These are phyloP conservation scores for Dinoponera quadriceps DNA, from an alignment of 1,140 invertebrate species.

Conservation along the genomic window DNA sequence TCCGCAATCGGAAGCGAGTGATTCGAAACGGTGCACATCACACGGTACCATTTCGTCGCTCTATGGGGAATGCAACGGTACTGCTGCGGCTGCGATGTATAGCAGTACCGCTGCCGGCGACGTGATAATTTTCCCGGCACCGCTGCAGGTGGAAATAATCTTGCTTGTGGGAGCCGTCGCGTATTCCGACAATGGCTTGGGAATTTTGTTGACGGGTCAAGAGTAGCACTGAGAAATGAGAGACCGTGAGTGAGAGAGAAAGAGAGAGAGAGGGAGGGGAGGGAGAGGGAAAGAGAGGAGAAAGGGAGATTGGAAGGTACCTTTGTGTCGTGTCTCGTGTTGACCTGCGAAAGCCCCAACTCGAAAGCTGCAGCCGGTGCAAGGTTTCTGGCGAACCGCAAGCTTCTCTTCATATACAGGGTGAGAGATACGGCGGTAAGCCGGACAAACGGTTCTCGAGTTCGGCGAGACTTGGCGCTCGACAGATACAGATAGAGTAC, in stretches of 20 bases:
- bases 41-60: not conserved
- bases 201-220: constrained; percentile 24
- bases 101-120: not conserved
- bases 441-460: constrained; percentile 15
- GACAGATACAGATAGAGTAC: not conserved
- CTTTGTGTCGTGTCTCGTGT: not conserved
- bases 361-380: constrained; percentile 29
- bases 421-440: not conserved
- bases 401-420: not conserved
- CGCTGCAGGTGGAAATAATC: not conserved
- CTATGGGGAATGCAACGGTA: too few species aligned
- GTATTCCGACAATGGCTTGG: not conserved
- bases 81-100: not conserved
- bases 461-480: constrained; percentile 18
- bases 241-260: not conserved
- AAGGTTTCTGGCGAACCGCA: constrained; percentile 47
- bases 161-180: not conserved
- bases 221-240: not conserved
- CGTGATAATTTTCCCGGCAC: constrained; percentile 10
- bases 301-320: not conserved
- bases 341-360: constrained; percentile 30
- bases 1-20: not conserved
- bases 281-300: not conserved
- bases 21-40: not conserved
- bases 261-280: not conserved